A percentile compares a stretch with the other conserved stretches of the same genome.
These are phyloP conservation scores for Lanius collurio DNA, from an alignment of 2,113 vertebrate genomes.

Conservation along the genomic window DNA sequence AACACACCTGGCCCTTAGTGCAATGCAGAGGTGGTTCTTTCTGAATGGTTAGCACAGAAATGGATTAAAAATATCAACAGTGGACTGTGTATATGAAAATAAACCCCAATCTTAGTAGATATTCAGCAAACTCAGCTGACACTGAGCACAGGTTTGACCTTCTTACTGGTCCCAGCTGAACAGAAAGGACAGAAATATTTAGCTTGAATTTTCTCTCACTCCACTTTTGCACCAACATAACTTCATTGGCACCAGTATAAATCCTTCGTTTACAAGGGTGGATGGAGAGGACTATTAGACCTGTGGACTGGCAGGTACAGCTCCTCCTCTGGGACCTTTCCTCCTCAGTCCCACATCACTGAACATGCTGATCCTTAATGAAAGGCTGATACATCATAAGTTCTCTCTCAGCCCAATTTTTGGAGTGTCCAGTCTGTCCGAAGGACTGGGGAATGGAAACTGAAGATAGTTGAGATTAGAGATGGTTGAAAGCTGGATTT, in stretches of 20 bases:
- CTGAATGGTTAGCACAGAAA: neutral
- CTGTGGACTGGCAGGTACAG: neutral
- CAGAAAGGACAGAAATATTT: neutral
- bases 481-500: neutral
- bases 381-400: neutral
- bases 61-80: neutral
- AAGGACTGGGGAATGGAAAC: neutral
- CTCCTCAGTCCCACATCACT: neutral
- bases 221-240: fast-evolving
- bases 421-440: fast-evolving
- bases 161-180: neutral
- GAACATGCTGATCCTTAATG: neutral
- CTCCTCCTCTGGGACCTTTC: neutral
- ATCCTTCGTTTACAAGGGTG: neutral
- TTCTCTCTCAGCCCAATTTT: neutral
- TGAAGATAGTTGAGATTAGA: neutral
- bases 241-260: neutral
- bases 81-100: constrained; percentile 37
- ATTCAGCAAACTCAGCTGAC: neutral
- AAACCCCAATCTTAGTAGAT: neutral
- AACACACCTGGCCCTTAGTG: neutral
- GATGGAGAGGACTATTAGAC: neutral
- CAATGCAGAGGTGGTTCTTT: neutral
- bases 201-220: neutral
- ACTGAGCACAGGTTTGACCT: neutral